These are phyloP conservation scores for Luscinia luscinia DNA, from an alignment of 2,797 vertebrate species.

Conservation along the genomic window DNA sequence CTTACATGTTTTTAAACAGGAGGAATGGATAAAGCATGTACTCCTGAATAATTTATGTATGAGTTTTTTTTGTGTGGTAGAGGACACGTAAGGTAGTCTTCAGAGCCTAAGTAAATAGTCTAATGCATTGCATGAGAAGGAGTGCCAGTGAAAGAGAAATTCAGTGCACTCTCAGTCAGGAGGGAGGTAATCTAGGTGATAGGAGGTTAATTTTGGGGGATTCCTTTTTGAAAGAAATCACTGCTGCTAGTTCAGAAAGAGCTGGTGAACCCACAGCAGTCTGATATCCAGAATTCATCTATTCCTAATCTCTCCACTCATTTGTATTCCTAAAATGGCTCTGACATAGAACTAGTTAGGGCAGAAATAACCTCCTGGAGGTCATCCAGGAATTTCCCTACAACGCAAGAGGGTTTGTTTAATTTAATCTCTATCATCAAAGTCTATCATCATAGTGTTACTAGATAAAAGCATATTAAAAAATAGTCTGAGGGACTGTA, in stretches of 20 bases:
- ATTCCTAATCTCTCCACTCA: background rate
- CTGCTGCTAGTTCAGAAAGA: background rate
- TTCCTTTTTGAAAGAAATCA: background rate
- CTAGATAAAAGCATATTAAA: background rate
- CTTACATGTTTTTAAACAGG: slow-evolving; percentile 17
- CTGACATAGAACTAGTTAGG: background rate
- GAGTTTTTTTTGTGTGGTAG: background rate
- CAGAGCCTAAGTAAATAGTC: background rate
- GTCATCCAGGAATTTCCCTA: background rate
- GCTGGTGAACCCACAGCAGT: background rate
- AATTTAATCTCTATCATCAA: background rate
- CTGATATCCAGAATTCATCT: background rate
- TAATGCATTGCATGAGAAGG: background rate
- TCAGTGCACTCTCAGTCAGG: background rate
- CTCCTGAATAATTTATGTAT: slow-evolving; percentile 31
- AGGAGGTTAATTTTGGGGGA: background rate
- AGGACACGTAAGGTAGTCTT: background rate
- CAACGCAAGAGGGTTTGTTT: background rate
- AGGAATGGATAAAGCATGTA: slow-evolving; percentile 43
- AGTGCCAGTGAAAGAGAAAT: background rate
- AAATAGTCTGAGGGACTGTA: background rate
- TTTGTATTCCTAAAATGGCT: slow-evolving; percentile 42
- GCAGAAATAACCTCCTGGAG: slow-evolving; percentile 35
- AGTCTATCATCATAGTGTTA: background rate
- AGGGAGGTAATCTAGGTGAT: background rate